Evolutionary conservation across 2,113 vertebrate species (phyloP), one percentile per base, ranked within the genome.

Genomic region (Prunella himalayana): DNA sequence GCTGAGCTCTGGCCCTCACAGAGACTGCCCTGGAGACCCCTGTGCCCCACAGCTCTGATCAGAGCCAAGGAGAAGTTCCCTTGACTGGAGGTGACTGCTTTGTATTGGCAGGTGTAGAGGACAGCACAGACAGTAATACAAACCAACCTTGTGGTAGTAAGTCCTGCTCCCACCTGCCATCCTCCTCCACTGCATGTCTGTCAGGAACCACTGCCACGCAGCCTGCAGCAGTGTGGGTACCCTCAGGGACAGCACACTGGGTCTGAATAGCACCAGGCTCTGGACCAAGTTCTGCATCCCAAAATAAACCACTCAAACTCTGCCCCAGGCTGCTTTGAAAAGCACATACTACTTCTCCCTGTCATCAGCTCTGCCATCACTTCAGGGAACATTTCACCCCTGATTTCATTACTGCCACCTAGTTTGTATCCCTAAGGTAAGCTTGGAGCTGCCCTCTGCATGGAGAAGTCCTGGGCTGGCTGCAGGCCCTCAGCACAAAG

Each of bases 131-230:
- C 47, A 85, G 22, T 30, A 75, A 42, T 25, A 33, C 21, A 63
- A 59, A 71, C 22, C 21, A 31, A 2, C 50, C 0, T 0, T 17
- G 31, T 1, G 5, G n/a, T 3, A 71, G 33, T 5, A 14, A 90
- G n/a, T n/a, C 20, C 45, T 73, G 20, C 51, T 84, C 27, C n/a
- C 11, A 10, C 42, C 35, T 73, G 16, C 25, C 30, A 27, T 27
- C 47, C 33, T 84, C 41, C 54, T 81, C 41, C 6, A 1, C 45
- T n/a, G 50, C 2, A 0, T 14, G 33, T 15, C 80, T 57, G 14
- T 39, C 54, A 39, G 64, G 44, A 91, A 16, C 22, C 14, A 9
- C 44, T 60, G 60, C 21, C 12, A 18, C 42, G 3, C 31, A 77
- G 77, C 42, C 72, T 83, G 60, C 86, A 92, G 83, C 69, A 54